Evolutionary conservation across 23 tunicate species (phyloP), one percentile per base, ranked within the genome.

Genomic region (Clavelina lepadiformis): DNA sequence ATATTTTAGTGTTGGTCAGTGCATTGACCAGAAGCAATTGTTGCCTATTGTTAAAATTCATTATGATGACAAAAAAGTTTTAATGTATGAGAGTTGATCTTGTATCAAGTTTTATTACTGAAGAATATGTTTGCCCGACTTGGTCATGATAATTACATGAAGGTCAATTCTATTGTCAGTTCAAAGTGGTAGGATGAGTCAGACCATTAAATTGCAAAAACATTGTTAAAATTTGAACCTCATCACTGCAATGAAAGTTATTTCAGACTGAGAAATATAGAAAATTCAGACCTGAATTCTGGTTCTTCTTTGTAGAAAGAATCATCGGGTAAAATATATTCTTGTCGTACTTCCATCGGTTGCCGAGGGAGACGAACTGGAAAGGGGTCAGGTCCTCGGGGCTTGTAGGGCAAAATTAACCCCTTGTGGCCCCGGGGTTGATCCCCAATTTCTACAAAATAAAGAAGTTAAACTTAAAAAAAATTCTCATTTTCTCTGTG

Each of bases 321-420:
- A 36, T 86, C 95, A 46, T 71, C 79, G 1, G 95, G 95, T 15
- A 86, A 54, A 46, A 78, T 28, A 49, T 63, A 78, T 41, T 86
- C 95, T 44, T 55, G 77, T 36, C 31, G 63, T 29, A 86, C 80
- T 47, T 86, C 95, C 8, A 74, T 58, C 8, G 95, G 80, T 54
- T 68, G 78, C 30, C 75, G 61, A 7, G 95, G 95, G 45, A 70
- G 67, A 11, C 85, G 68, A 47, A 86, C 50, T 4, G 85, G 85
- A 78, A 86, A 86, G 3, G 85, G 85, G 22, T 86, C 95, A 24
- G 95, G 95, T 8, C 95, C 95, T 1, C 82, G 72, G 15, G 85
- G 85, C 55, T 86, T 86, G 76, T 86, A 86, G 3, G 95, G 85
- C 20, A 72, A 35, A 15, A 86, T 79, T 32, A 75, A 56, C 28